Evolutionary conservation across 2,797 vertebrate species (phyloP), one percentile per base, ranked within the genome.

Genomic region (Eurystomus glaucurus): DNA sequence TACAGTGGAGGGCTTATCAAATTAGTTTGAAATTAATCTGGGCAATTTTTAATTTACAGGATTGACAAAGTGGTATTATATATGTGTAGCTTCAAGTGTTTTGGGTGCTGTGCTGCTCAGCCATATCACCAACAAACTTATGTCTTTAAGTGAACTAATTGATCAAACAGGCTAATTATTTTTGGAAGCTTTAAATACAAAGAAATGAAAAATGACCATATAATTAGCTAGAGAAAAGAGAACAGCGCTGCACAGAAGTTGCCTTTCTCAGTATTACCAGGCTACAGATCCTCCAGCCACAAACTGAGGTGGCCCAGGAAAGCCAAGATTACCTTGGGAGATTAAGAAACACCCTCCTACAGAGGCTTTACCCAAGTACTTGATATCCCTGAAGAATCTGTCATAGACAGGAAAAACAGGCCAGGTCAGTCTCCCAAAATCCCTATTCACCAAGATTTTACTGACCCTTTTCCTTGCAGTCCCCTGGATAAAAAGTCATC

Each of bases 91-190:
- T 84, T 78, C 51, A 18, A 90, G 61, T 83, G 90, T 10, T 93
- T 84, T 85, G 62, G 74, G 94, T 66, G 70, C 78, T 77, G 75
- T 12, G 1, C 51, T 55, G 51, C 66, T 89, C 71, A 26, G 66
- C 88, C 76, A 29, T 37, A 51, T 79, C 69, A 55, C 77, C 76
- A 83, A 33, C 80, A 85, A 84, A 86, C 85, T 72, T 80, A 66
- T 1, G 1, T 9, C 82, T 93, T 85, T 86, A 88, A 82, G 51
- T 4, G 4, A 94, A 62, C 46, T 84, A 69, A 78, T 96, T 90
- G 78, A 81, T 90, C 72, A 96, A 82, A 51, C 2, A 14, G 71
- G 48, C 39, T 93, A 77, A 95, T 96, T 87, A 65, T 90, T 96
- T 94, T 86, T 66, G 43, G 58, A 88, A 64, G 62, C 48, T 79